Percentiles rank a stretch among this genome's conserved stretches.
Evolutionary conservation across 1,140 invertebrate genomes (phyloP).

Genomic region (Dendrolimus kikuchii): DNA sequence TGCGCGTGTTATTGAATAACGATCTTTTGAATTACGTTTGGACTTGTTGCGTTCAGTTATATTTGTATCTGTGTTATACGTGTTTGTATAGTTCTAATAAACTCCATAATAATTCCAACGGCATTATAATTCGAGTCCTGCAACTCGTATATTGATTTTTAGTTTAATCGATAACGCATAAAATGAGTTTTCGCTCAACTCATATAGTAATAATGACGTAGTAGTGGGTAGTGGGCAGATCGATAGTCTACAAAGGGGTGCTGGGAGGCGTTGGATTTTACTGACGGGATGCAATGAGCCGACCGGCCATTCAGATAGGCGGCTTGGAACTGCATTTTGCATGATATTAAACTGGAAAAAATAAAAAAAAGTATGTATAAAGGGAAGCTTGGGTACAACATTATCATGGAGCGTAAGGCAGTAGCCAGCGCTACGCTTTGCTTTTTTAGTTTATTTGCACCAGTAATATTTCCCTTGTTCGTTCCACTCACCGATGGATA

Average conservation of each 20-base stretch:
- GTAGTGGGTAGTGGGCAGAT: conserved; percentile 7
- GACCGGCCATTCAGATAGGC: conserved; percentile 30
- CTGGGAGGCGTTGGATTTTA: conserved; percentile 30
- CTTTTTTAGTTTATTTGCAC: conserved; percentile 8
- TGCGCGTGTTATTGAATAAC: no score
- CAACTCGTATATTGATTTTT: no score
- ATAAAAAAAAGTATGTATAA: conserved; percentile 38
- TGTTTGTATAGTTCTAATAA: no score
- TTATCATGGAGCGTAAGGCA: conserved; percentile 39
- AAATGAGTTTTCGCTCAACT: no score
- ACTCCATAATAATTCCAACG: no score
- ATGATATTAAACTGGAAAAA: conserved; percentile 46
- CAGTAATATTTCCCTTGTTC: conserved; percentile 3
- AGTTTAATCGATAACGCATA: no score
- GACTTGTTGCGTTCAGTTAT: no score
- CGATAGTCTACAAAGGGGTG: conserved; percentile 1
- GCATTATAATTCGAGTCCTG: no score
- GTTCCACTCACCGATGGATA: no score
- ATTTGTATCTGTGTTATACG: no score
- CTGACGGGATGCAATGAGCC: conserved; percentile 34
- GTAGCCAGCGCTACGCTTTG: no score
- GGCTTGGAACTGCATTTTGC: conserved; percentile 37
- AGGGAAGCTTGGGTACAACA: conserved; percentile 33
- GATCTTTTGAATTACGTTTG: no score
- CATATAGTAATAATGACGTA: not conserved